These are phyloP conservation scores for Automeris io DNA, from an alignment of 2,888 invertebrate species.

Conservation along the genomic window DNA sequence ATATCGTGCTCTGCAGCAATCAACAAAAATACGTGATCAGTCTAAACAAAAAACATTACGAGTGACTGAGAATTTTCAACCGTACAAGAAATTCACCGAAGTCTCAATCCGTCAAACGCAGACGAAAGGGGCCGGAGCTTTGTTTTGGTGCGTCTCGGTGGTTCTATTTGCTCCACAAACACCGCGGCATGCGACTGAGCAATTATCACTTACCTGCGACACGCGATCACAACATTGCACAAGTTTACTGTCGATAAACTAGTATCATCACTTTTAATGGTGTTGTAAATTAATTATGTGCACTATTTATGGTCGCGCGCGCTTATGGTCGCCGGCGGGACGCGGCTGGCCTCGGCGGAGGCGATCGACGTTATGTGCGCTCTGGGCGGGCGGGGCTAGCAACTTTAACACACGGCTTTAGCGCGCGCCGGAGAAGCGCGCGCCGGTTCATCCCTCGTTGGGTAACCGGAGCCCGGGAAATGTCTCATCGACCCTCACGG, in stretches of 20 bases:
- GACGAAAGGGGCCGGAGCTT: constrained; percentile 4
- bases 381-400: constrained; percentile 60
- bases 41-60: not conserved
- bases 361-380: constrained; percentile 44
- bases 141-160: constrained; percentile 21
- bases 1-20: not conserved
- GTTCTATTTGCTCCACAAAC: constrained; percentile 59
- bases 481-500: constrained; percentile 29
- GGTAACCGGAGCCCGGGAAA: constrained; percentile 24
- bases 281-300: constrained; percentile 70
- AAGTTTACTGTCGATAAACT: constrained; percentile 74
- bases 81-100: not conserved
- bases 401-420: constrained; percentile 26
- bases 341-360: constrained; percentile 61
- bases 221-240: constrained; percentile 70
- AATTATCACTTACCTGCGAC: constrained; percentile 76
- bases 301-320: constrained; percentile 49
- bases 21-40: not conserved
- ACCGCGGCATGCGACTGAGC: constrained; percentile 57
- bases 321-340: constrained; percentile 23
- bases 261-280: constrained; percentile 73
- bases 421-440: constrained; percentile 37
- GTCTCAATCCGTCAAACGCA: not conserved
- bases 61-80: not conserved
- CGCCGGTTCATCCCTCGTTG: constrained; percentile 46